Evolutionary conservation across 2,888 invertebrate genomes (phyloP), one percentile per base, ranked within the genome.

Genomic region (Polydrusus cervinus): DNA sequence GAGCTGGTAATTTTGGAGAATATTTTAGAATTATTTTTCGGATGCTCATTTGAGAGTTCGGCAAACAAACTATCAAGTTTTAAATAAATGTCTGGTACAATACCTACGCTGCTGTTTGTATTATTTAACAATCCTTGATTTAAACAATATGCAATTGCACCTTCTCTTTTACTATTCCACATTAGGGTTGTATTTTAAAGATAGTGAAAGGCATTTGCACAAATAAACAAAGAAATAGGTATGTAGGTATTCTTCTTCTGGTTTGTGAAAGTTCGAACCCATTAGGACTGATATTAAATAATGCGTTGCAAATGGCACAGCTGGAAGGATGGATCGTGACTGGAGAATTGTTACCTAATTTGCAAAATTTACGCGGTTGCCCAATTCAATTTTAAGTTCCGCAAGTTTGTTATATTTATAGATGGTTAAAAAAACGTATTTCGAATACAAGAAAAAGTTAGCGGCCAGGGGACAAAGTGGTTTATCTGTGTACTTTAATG

Each of bases 241-340:
- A 43, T 5, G 13, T 43, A 43, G 5, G 51, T 51, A 43, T 43
- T 45, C 62, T 18, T 64, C 47, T 34, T 51, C 8, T 66, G 16
- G 53, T 53, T 30, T 53, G 67, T 34, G 53, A 67, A 53, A 67
- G 67, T 67, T 67, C 67, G 55, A 14, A 25, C 18, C 25, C 25
- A 67, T 67, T 51, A 67, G 25, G 40, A 34, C 55, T 40, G 25
- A 53, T 53, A n/a, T 53, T 51, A 11, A 30, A 60, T 34, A 34
- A 34, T 60, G 38, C 57, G 14, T 38, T 60, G 38, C 38, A 60
- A 53, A 53, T 25, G 13, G 53, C 25, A 25, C 25, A 25, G 25
- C 25, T 16, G 65, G 30, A 65, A 14, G n/a, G 47, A 65, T 30
- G n/a, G 47, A n/a, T 67, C 67, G 67, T 67, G 67, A 53, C 34